phyloP scores from a whole-genome alignment of 1,140 invertebrate species.

The Drosophila miranda region DNA sequence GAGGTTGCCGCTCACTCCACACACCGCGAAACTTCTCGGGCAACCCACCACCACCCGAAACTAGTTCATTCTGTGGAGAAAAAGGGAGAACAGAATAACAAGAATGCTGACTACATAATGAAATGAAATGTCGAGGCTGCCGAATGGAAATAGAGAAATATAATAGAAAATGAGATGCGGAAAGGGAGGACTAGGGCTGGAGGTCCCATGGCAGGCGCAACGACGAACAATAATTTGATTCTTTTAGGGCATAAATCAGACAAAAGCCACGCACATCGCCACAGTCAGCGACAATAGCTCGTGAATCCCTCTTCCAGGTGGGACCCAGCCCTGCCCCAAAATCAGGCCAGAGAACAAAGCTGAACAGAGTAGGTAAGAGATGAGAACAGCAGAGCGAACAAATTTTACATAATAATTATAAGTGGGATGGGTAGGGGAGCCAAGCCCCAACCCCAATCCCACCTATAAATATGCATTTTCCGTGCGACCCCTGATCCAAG shows the following conservation, averaged over 20 bases:
- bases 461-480: constrained; percentile 25
- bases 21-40: constrained; percentile 27
- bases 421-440: neutral
- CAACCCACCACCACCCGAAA: constrained; percentile 41
- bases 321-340: constrained; percentile 2
- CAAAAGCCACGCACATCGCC: constrained; percentile 57
- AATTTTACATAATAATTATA: constrained; percentile 28
- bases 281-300: constrained; percentile 6
- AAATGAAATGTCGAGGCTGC: constrained; percentile 50
- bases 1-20: too few relatives aligned
- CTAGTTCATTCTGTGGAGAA: constrained; percentile 52
- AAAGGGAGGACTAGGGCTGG: neutral
- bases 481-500: constrained; percentile 1
- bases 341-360: neutral
- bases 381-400: neutral
- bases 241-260: constrained; percentile 68
- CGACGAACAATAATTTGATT: constrained; percentile 69
- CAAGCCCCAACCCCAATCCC: too few relatives aligned
- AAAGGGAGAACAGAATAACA: constrained; percentile 32
- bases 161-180: constrained; percentile 4
- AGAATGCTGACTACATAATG: constrained; percentile 22
- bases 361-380: neutral
- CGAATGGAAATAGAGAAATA: constrained; percentile 39
- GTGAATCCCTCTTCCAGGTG: constrained; percentile 1
- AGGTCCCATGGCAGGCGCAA: constrained; percentile 17